These are phyloP conservation scores for Drosophila koepferae DNA, from an alignment of 2,888 invertebrate species.

Conservation along the genomic window DNA sequence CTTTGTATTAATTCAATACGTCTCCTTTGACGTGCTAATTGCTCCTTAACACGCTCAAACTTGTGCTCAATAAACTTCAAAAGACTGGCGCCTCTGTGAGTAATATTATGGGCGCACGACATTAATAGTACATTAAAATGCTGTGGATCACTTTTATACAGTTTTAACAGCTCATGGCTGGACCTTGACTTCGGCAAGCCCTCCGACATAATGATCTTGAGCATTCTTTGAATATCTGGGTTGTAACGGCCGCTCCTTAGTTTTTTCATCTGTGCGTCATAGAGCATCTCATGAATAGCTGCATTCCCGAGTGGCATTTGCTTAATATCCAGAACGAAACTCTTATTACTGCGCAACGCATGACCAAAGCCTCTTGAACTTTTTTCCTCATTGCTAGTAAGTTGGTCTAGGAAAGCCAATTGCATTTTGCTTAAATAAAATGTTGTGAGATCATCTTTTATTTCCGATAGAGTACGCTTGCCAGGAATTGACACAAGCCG, in stretches of 20 bases:
- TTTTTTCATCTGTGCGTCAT: neutral
- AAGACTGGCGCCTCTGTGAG: neutral
- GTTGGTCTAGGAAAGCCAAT: neutral
- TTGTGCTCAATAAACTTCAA: conserved; percentile 23
- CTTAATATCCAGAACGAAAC: neutral
- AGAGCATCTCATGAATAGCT: neutral
- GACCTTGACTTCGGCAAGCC: neutral
- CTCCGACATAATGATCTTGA: conserved; percentile 12
- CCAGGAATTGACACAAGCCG: neutral
- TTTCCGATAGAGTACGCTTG: neutral
- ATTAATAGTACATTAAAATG: conserved; percentile 39
- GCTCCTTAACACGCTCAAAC: conserved; percentile 5
- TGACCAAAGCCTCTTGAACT: accelerated
- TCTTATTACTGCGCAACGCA: neutral
- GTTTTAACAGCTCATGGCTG: conserved; percentile 5
- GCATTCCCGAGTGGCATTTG: neutral
- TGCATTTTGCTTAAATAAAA: conserved; percentile 20
- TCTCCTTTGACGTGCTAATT: conserved; percentile 11
- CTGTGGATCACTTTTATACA: conserved; percentile 28
- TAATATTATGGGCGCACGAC: neutral
- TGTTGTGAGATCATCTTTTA: neutral
- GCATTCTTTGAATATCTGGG: neutral
- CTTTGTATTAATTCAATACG: neutral
- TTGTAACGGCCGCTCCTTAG: neutral
- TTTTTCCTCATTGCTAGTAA: neutral